Evolutionary conservation across 2,113 vertebrate species (phyloP), one percentile per base, ranked within the genome.

Genomic region (Monopterus albus): DNA sequence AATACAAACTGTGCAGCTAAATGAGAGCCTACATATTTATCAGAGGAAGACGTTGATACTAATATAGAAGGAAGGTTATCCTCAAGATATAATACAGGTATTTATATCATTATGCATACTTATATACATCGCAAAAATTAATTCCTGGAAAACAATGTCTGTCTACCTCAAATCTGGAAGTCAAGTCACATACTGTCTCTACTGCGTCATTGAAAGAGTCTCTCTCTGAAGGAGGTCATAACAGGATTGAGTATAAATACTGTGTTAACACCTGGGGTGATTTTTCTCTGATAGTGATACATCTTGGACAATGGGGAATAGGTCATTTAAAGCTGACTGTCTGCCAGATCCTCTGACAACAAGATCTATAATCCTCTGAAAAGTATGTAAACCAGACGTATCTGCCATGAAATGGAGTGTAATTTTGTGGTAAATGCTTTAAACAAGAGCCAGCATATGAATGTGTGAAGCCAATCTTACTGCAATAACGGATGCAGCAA

Each of bases 201-300:
- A 67, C 81, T 76, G 58, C 52, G 67, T 84, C 83, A 84, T 87
- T 67, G 55, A 21, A 52, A 52, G 39, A 26, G 25, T 50, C 2
- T 57, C 2, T 57, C 20, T 40, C 35, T 70, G 45, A 70, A 69
- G 73, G 17, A 73, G 70, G 69, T 69, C 70, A 60, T 65, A 20
- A 56, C 56, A 12, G 51, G 25, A 18, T 36, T 45, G 36, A 55
- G 42, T 62, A 55, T 77, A 86, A 82, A 79, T 65, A 42, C 25
- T 57, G 55, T 23, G 47, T 56, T 75, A 59, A 26, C 50, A 9
- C 50, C 75, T 39, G 56, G 9, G n/a, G 58, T 28, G 60, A 74
- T 62, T 51, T 55, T 61, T 18, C 40, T 58, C 6, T 45, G 73
- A 84, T 72, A 64, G 3, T 73, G 60, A 66, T 47, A 38, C 55